phyloP scores from a whole-genome alignment of 2,888 invertebrate genomes.

The Heteromurus nitidus region DNA sequence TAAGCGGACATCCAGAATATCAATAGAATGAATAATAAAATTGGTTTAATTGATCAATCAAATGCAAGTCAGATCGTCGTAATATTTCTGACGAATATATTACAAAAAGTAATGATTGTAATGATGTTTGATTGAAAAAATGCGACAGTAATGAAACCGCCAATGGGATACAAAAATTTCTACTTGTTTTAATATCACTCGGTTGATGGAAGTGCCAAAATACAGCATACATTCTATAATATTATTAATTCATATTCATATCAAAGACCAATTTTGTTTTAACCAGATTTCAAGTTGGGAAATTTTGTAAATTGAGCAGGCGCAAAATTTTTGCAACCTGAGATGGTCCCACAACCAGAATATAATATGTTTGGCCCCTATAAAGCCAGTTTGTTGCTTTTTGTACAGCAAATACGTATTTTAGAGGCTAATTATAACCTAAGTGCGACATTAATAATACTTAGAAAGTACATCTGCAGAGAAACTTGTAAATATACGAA shows the following conservation, averaged over 20 bases:
- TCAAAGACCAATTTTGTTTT: conserved; percentile 12
- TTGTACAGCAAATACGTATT: conserved; percentile 23
- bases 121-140: no score
- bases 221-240: conserved; percentile 27
- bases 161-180: conserved; percentile 10
- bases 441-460: conserved; percentile 26
- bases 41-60: no score
- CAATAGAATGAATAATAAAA: no score
- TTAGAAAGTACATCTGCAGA: conserved; percentile 17
- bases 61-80: not conserved
- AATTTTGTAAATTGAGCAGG: conserved; percentile 18
- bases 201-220: conserved; percentile 44
- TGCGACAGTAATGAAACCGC: no score
- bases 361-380: conserved; percentile 25
- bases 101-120: no score
- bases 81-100: no score
- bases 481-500: conserved; percentile 17
- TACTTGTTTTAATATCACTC: conserved; percentile 51
- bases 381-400: conserved; percentile 19
- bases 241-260: not conserved
- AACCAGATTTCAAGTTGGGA: not conserved
- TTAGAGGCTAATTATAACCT: not conserved
- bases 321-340: not conserved
- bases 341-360: conserved; percentile 60
- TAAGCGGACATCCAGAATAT: no score